Base-by-base conservation (phyloP, 35 echinoderm and acorn worm genomes). In the Acanthaster planci region DNA sequence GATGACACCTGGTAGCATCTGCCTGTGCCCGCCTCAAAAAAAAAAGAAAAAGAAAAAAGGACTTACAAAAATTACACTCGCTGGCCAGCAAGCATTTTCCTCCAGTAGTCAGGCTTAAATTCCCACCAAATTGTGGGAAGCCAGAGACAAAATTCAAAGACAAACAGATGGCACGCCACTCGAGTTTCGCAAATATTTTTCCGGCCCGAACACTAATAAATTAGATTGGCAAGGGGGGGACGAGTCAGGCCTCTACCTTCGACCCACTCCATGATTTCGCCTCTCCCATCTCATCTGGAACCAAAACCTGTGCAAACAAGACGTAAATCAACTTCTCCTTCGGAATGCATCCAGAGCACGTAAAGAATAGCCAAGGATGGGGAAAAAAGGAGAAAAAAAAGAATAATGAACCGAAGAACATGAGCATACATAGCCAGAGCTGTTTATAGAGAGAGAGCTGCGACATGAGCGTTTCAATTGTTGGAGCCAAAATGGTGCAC, bases 161-260 rank as follows among this genome's bases (percentile, higher is more conserved):
- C 64, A 72, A 72, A 72, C 64, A 72, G 64, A 72, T 72, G 64
- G 64, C 64, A 31, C 64, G 15, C 26, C 64, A 72, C 64, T 72
- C 64, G 64, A 72, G 64, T 72, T 72, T 72, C 64, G 64, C 64
- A 72, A 72, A 72, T 72, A 72, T 72, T 72, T 72, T 72, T 72
- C 64, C 64, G 64, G 64, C 64, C 64, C 14, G 42, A 72, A 72
- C 64, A 72, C 64, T 72, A 72, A 72, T 72, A 72, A 72, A 72
- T 72, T 72, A 72, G 64, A 72, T 72, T 72, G 64, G 64, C 10
- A 7, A 31, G 23, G n/a, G 19, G 56, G 26, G 64, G 34, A 72
- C 23, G 18, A 3, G 34, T 72, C 26, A 72, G 34, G 23, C 64
- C 0, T 72, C 30, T 10, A 12, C 42, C 42, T 12, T 12, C 12